Conservation (phyloP, 2,113 vertebrate genomes). For the Notarius lentiginosus region DNA sequence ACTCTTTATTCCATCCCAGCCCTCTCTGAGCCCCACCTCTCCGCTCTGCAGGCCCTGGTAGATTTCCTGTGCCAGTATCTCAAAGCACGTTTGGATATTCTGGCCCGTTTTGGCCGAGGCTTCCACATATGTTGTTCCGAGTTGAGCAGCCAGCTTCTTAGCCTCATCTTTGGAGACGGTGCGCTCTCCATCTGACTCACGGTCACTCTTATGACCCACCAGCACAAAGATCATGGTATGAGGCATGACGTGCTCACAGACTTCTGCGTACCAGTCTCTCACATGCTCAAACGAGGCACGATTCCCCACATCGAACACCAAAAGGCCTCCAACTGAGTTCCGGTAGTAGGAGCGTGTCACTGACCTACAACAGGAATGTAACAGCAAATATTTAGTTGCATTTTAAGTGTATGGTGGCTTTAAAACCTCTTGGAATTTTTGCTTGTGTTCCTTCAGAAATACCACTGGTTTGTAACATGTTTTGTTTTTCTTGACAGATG, state of each 20-base stretch:
- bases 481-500: background rate
- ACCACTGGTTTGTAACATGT: background rate
- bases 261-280: conserved; percentile 77
- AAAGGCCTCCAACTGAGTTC: conserved; percentile 78
- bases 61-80: conserved; percentile 68
- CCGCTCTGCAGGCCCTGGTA: conserved; percentile 72
- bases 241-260: conserved; percentile 72
- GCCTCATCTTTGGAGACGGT: conserved; percentile 73
- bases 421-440: background rate
- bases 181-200: conserved; percentile 58
- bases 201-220: conserved; percentile 82
- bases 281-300: conserved; percentile 78
- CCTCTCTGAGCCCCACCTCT: conserved; percentile 64
- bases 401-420: background rate
- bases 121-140: conserved; percentile 75
- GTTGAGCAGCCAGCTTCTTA: conserved; percentile 68
- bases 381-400: background rate
- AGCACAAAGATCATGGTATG: conserved; percentile 74
- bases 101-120: conserved; percentile 76
- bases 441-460: background rate
- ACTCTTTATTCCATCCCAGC: conserved; percentile 78
- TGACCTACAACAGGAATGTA: conserved; percentile 65
- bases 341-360: conserved; percentile 82
- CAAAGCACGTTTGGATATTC: conserved; percentile 73
- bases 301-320: conserved; percentile 82